Evolutionary conservation across 2,888 invertebrate species (phyloP).

Genomic region (Cephus runcator): DNA sequence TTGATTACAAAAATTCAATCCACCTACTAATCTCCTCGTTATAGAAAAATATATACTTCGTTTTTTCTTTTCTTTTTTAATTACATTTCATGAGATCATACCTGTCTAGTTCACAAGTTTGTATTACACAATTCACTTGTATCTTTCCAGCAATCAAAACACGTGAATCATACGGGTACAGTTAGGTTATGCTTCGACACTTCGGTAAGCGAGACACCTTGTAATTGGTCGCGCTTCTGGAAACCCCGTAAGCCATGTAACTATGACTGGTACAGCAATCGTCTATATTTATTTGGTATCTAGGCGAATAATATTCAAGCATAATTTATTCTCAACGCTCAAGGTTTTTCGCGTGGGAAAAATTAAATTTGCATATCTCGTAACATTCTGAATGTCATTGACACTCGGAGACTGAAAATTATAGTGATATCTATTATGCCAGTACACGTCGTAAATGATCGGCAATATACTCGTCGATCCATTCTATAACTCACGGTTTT

Average conservation of each 20-base stretch:
- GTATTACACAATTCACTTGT: neutral
- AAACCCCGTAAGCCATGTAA: neutral
- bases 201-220: neutral
- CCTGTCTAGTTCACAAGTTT: neutral
- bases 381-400: neutral
- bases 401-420: neutral
- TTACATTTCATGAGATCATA: neutral
- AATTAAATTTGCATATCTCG: neutral
- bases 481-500: neutral
- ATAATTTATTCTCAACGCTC: neutral
- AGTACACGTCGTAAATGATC: neutral
- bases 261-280: neutral
- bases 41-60: neutral
- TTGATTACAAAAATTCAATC: neutral
- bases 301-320: neutral
- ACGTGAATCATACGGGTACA: neutral
- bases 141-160: neutral
- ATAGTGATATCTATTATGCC: neutral
- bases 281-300: neutral
- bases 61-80: neutral
- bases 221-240: neutral
- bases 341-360: neutral
- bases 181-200: neutral
- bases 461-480: neutral
- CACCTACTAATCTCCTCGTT: neutral